Evolutionary conservation across 2,797 vertebrate species (phyloP), one percentile per base, ranked within the genome.

Genomic region (Dallia pectoralis): DNA sequence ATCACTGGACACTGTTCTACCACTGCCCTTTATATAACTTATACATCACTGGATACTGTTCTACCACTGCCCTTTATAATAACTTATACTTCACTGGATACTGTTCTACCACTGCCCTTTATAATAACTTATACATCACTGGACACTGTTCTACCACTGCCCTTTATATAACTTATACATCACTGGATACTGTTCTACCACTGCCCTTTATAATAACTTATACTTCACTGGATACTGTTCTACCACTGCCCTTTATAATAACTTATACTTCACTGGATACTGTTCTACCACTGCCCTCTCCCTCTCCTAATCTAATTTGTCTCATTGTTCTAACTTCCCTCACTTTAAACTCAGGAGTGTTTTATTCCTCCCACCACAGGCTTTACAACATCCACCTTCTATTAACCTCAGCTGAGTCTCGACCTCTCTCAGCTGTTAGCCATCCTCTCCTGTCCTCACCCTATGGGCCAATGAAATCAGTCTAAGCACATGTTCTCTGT

Each of bases 191-290:
- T n/a, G n/a, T n/a, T n/a, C n/a, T n/a, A n/a, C n/a, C n/a, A n/a
- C n/a, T n/a, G n/a, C n/a, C n/a, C n/a, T n/a, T n/a, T n/a, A n/a
- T n/a, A n/a, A n/a, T n/a, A n/a, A n/a, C n/a, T 83, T 67, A 80
- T 62, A 83, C 83, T 79, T 87, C 71, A 0, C 63, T 68, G 36
- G 62, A 66, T 11, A 1, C 78, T 75, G n/a, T 32, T 44, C 70
- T 61, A n/a, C 5, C 56, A 44, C 53, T 63, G 44, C 66, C 59
- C 44, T 73, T 70, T 80, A 61, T 48, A 62, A n/a, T 63, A 82
- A 73, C 73, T 83, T 67, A 80, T 62, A 83, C 83, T 79, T 87
- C 71, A 0, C 63, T 68, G 36, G 62, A 66, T 11, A 1, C 78
- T 75, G 84, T 74, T n/a, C n/a, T n/a, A n/a, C n/a, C n/a, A n/a